phyloP scores from a whole-genome alignment of 2,797 vertebrate genomes.

The Alfaro cultratus region DNA sequence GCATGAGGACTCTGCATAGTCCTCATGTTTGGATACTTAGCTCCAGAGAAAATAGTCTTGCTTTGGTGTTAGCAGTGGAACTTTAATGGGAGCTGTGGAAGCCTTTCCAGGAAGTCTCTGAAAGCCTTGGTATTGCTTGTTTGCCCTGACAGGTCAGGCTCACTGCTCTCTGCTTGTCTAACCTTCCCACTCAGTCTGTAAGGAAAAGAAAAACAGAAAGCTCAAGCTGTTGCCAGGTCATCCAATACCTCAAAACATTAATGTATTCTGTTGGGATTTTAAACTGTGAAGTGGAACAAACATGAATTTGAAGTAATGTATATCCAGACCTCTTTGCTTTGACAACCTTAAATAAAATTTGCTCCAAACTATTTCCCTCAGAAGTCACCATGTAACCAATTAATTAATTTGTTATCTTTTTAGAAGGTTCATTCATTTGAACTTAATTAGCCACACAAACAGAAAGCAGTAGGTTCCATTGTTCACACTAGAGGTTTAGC shows the following conservation, averaged over 20 bases:
- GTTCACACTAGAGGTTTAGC: neutral
- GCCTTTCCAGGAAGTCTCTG: neutral
- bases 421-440: neutral
- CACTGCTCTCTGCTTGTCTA: conserved; percentile 21
- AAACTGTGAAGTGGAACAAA: neutral
- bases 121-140: conserved; percentile 15
- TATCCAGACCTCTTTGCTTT: neutral
- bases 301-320: neutral
- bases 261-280: neutral
- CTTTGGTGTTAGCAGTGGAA: neutral
- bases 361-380: neutral
- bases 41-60: neutral
- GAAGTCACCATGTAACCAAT: neutral
- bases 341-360: neutral
- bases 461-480: neutral
- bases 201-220: neutral
- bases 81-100: neutral
- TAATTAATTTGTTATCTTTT: neutral
- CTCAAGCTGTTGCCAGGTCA: neutral
- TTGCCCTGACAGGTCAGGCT: conserved; percentile 44
- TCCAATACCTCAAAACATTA: neutral
- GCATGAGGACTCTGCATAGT: neutral
- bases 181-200: conserved; percentile 7
- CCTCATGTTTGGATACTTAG: neutral
- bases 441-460: neutral